A percentile compares a stretch with the other conserved stretches of the same genome.
phyloP scores from a whole-genome alignment of 1,140 invertebrate genomes.

The Trypoxylus dichotomus region DNA sequence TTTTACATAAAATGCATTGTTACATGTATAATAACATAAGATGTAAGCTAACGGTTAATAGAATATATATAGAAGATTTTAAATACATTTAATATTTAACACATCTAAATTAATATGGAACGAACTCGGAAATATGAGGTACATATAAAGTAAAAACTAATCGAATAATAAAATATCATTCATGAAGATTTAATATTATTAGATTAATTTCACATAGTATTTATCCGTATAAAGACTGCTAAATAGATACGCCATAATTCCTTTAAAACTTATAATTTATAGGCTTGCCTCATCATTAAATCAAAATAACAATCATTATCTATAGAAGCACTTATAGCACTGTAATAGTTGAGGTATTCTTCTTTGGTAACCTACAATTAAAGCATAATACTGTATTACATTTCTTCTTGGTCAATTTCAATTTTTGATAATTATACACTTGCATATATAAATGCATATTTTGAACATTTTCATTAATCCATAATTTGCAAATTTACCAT shows the following conservation, averaged over 20 bases:
- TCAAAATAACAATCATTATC: slow-evolving; percentile 95
- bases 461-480: too few species aligned
- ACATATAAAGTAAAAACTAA: too few species aligned
- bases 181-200: neutral
- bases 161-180: neutral
- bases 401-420: too few species aligned
- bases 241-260: neutral
- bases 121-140: neutral
- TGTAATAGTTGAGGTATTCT: slow-evolving; percentile 94
- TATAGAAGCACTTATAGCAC: slow-evolving; percentile 89
- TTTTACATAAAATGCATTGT: too few species aligned
- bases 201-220: neutral
- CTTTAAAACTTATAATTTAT: slow-evolving; percentile 69
- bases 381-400: neutral
- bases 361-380: slow-evolving; percentile 66
- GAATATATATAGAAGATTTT: too few species aligned
- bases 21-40: too few species aligned
- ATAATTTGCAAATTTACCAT: too few species aligned
- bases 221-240: neutral
- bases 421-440: too few species aligned
- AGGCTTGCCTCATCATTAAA: slow-evolving; percentile 92
- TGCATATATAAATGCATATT: too few species aligned
- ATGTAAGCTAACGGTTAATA: too few species aligned
- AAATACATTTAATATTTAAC: too few species aligned
- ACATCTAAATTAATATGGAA: too few species aligned